Percentiles rank a stretch among this genome's conserved stretches.
Evolutionary conservation across 2,113 vertebrate genomes (phyloP).

Genomic region (Sylvicapra grimmia): DNA sequence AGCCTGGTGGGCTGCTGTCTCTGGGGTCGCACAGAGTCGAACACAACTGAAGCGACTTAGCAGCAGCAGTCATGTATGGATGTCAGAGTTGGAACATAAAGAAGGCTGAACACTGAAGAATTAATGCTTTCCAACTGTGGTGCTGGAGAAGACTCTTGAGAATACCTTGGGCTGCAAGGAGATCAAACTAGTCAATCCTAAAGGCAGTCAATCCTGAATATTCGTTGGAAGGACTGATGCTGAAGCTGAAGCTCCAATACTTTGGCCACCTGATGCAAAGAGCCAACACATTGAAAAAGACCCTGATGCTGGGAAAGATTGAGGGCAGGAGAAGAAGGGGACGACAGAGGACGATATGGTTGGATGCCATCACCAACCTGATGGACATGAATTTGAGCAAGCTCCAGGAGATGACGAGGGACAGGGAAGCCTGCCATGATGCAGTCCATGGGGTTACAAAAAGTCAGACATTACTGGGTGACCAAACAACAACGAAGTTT

Average conservation of each 20-base stretch:
- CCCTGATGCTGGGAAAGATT: not conserved
- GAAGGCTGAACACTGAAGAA: not conserved
- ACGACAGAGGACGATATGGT: not conserved
- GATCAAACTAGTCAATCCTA: not conserved
- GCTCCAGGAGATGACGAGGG: not conserved
- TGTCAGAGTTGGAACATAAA: not conserved
- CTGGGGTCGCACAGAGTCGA: too few relatives aligned
- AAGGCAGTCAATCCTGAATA: not conserved
- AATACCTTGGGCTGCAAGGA: not conserved
- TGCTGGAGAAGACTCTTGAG: not conserved
- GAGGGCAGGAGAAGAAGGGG: not conserved
- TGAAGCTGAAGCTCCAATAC: not conserved
- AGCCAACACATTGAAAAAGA: not conserved
- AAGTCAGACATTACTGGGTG: not conserved
- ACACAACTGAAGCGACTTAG: too few relatives aligned
- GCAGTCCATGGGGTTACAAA: not conserved
- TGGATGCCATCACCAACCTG: not conserved
- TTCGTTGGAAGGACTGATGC: not conserved
- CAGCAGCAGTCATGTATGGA: not conserved
- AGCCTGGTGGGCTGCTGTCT: too few relatives aligned
- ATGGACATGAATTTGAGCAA: not conserved
- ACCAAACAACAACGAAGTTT: not conserved
- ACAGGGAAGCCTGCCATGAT: not conserved
- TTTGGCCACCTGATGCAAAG: not conserved
- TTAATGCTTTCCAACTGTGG: not conserved